phyloP scores from a whole-genome alignment of 2,888 invertebrate genomes.

The Aquatica leii region DNA sequence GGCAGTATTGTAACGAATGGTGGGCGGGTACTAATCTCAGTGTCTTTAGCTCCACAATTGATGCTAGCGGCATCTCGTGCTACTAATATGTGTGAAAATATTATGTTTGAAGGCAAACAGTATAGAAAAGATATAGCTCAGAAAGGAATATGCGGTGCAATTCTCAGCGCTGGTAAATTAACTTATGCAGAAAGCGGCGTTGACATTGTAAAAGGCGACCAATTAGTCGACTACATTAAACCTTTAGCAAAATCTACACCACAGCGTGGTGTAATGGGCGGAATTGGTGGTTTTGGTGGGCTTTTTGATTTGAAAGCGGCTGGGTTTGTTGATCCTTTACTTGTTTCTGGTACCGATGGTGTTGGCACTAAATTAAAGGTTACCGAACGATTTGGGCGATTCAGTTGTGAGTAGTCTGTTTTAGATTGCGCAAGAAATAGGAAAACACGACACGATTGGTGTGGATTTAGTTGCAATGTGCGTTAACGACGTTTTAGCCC shows the following conservation, averaged over 20 bases:
- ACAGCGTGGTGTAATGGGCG: constrained; percentile 80
- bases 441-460: constrained; percentile 85
- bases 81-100: constrained; percentile 73
- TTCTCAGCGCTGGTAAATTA: constrained; percentile 68
- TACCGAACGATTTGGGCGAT: too few relatives aligned
- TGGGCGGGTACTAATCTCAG: constrained; percentile 88
- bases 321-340: constrained; percentile 77
- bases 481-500: constrained; percentile 94
- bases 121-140: constrained; percentile 90
- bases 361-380: constrained; percentile 97
- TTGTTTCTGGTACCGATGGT: constrained; percentile 95
- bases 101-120: constrained; percentile 86
- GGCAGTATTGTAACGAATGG: constrained; percentile 75
- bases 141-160: constrained; percentile 76
- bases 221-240: constrained; percentile 83
- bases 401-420: too few relatives aligned
- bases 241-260: constrained; percentile 81
- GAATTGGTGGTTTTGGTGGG: constrained; percentile 93
- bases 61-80: constrained; percentile 77
- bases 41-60: constrained; percentile 74
- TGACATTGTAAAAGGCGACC: constrained; percentile 91
- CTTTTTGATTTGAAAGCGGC: constrained; percentile 86
- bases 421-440: constrained; percentile 82
- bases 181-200: constrained; percentile 94
- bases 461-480: constrained; percentile 98